A percentile compares a stretch with the other conserved stretches of the same genome.
Conservation (phyloP, 2,797 vertebrate genomes). For the Chaetodon trifasciatus region DNA sequence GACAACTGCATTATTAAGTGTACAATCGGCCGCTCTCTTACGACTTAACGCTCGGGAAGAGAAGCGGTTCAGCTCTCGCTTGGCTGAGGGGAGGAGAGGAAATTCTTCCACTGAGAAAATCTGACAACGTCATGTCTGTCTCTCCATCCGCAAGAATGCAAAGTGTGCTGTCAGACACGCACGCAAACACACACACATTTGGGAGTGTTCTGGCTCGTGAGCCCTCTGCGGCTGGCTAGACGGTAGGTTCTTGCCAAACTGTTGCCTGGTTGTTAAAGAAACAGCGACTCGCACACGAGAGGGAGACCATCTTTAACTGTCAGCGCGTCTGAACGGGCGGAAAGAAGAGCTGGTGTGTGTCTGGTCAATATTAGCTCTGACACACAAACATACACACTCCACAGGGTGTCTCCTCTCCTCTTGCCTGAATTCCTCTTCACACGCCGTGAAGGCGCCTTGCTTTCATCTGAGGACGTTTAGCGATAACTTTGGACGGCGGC, state of each 20-base stretch:
- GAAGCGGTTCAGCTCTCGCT: background rate
- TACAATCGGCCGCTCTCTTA: background rate
- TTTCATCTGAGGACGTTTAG: background rate
- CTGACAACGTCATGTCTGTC: slow-evolving; percentile 74
- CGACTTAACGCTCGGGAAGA: background rate
- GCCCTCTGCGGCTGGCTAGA: slow-evolving; percentile 40
- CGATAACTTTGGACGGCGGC: background rate
- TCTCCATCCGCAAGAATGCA: slow-evolving; percentile 75
- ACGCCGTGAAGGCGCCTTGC: background rate
- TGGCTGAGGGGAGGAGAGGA: slow-evolving; percentile 32
- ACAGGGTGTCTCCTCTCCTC: background rate
- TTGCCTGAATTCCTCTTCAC: background rate
- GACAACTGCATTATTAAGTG: slow-evolving; percentile 7
- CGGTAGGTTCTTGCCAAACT: slow-evolving; percentile 48
- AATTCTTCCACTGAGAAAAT: slow-evolving; percentile 71
- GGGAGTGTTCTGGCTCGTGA: slow-evolving; percentile 51
- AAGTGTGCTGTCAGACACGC: slow-evolving; percentile 44
- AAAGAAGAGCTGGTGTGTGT: slow-evolving; percentile 22
- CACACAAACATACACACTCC: slow-evolving; percentile 1
- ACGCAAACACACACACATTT: slow-evolving; percentile 31
- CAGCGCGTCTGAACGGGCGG: slow-evolving; percentile 18
- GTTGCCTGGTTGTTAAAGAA: slow-evolving; percentile 66
- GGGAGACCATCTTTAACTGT: slow-evolving; percentile 28
- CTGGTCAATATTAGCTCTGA: slow-evolving; percentile 55
- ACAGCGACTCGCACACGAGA: slow-evolving; percentile 19